phyloP scores from a whole-genome alignment of 2,888 invertebrate genomes.

The Drosophila gaucha region DNA sequence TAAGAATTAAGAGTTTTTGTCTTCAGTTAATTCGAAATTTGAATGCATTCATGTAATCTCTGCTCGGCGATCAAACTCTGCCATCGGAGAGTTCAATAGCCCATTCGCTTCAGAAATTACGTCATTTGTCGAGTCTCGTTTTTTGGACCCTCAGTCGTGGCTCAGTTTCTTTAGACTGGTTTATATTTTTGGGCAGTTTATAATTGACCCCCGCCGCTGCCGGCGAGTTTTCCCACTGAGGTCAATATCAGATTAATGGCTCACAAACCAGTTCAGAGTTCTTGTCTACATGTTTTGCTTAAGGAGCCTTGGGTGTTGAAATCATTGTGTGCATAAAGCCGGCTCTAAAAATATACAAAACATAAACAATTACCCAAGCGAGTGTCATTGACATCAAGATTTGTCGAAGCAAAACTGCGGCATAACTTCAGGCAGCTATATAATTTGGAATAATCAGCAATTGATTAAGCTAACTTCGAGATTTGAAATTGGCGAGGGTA shows the following conservation, averaged over 20 bases:
- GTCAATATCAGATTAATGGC: slow-evolving; percentile 42
- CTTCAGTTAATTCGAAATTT: slow-evolving; percentile 22
- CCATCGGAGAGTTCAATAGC: slow-evolving; percentile 53
- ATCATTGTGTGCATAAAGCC: slow-evolving; percentile 16
- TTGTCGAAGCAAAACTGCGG: slow-evolving; percentile 11
- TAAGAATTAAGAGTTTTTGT: slow-evolving; percentile 38
- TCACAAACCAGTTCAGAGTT: slow-evolving; percentile 25
- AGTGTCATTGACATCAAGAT: slow-evolving; percentile 41
- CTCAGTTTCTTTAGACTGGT: slow-evolving; percentile 3
- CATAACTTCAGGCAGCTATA: slow-evolving; percentile 41
- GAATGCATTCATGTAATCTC: slow-evolving; percentile 33
- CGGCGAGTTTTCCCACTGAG: slow-evolving; percentile 18
- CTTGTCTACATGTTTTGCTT: slow-evolving; percentile 22
- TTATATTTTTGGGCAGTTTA: slow-evolving; percentile 8
- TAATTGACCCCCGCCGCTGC: slow-evolving; percentile 25
- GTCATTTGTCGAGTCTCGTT: slow-evolving; percentile 46
- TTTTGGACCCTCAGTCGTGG: not conserved
- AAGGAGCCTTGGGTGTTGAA: slow-evolving; percentile 26
- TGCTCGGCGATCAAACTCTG: slow-evolving; percentile 9
- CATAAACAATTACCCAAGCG: not conserved
- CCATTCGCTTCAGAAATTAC: slow-evolving; percentile 50
- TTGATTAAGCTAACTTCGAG: slow-evolving; percentile 6
- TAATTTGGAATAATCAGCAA: not conserved
- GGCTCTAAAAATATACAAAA: slow-evolving; percentile 5
- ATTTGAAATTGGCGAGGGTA: not conserved